Evolutionary conservation across 1,140 invertebrate species (phyloP).

Genomic region (Diachasmimorpha longicaudata): DNA sequence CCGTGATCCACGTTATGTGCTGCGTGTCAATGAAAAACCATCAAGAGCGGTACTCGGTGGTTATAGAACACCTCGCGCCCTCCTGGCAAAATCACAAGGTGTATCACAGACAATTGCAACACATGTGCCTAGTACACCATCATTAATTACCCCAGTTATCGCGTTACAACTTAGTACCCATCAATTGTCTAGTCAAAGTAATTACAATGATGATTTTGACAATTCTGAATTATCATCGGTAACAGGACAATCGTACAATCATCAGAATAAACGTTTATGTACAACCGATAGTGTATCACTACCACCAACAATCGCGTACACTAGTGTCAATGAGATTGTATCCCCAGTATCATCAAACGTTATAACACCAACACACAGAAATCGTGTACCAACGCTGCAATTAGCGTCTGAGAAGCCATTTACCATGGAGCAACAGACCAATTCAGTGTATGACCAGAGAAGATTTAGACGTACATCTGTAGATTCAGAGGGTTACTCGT

Average conservation of each 20-base stretch:
- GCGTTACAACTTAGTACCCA: neutral
- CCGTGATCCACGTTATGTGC: conserved; percentile 54
- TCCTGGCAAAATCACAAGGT: conserved; percentile 46
- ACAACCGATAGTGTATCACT: neutral
- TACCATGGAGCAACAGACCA: neutral
- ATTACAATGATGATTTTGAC: neutral
- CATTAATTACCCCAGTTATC: neutral
- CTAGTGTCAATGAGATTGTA: conserved; percentile 1
- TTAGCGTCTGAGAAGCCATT: conserved; percentile 3
- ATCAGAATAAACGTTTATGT: neutral
- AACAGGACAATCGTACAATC: neutral
- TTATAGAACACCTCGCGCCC: conserved; percentile 50
- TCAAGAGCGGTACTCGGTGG: conserved; percentile 55
- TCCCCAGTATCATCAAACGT: neutral
- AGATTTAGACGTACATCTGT: conserved; percentile 40
- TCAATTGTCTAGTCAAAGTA: neutral
- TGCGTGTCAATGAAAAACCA: conserved; percentile 51
- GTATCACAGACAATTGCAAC: conserved; percentile 40
- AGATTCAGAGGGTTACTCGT: conserved; percentile 54
- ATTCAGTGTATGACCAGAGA: neutral
- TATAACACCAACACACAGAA: conserved; percentile 36
- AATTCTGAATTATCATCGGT: neutral
- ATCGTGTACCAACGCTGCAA: neutral
- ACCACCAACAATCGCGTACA: neutral
- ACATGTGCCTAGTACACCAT: conserved; percentile 24